Base-by-base conservation (phyloP, 1,140 invertebrate species). In the Philotrypesis tridentata region DNA sequence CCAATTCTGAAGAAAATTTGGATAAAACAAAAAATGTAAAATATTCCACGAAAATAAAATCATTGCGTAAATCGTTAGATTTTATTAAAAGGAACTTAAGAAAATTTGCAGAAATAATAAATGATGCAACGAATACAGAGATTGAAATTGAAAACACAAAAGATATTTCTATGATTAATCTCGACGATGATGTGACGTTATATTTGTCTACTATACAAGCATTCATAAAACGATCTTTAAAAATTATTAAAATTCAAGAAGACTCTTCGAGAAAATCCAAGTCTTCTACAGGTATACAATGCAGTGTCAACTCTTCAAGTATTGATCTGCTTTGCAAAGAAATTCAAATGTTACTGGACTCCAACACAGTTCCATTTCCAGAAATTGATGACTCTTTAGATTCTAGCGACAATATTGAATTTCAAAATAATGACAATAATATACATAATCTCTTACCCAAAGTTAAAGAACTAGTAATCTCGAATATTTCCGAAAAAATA, bases 21-120 rank as follows among this genome's bases (percentile, higher is more conserved):
- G 67, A 67, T 31, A 60, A 86, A 8, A 71, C 60, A 0, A 82
- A 88, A 60, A 87, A 87, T 83, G 37, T 23, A 33, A n/a, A 73
- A 5, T 76, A 85, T 43, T 86, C 75, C 6, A 77, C 85, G 0
- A 87, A 85, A 48, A 67, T 87, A 6, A 23, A 80, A 0, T 71
- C 65, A 33, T 37, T 55, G 0, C 3, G 60, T 21, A 68, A 60
- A 37, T 48, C 63, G 21, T 5, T 27, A 14, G 29, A 79, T 29
- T 67, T 23, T 14, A n/a, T 89, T 33, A 85, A 76, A 27, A 72
- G 21, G 9, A 82, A 61, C 12, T 25, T 85, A 7, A 83, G 75
- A 37, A 48, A 79, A 61, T 2, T 78, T 25, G 60, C 48, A 17
- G 37, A 82, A 27, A 27, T 4, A 14, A 61, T 72, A 27, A 48